These are phyloP conservation scores for Lates calcarifer DNA, from an alignment of 2,113 vertebrate genomes.

Conservation along the genomic window DNA sequence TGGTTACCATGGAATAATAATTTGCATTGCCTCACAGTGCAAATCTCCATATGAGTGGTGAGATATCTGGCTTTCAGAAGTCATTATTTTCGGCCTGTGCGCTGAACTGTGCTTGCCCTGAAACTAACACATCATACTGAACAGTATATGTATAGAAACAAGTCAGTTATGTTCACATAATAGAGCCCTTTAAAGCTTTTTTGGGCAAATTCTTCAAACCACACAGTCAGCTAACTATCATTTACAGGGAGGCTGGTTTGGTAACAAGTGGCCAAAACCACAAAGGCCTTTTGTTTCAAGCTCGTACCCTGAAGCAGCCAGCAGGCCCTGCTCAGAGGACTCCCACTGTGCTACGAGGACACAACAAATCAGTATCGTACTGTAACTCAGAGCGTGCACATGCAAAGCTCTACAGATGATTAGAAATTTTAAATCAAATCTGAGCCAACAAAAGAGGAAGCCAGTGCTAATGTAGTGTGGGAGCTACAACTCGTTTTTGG, in stretches of 20 bases:
- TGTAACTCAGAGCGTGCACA: background rate
- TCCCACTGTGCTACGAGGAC: background rate
- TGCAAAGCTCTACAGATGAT: constrained; percentile 14
- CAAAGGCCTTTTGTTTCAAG: constrained; percentile 32
- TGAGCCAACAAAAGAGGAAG: constrained; percentile 28
- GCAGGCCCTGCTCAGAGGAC: background rate
- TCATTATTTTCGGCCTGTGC: constrained; percentile 9
- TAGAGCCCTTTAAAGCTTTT: constrained; percentile 9
- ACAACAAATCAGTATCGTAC: background rate
- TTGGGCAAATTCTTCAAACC: constrained; percentile 14
- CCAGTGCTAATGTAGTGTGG: constrained; percentile 2
- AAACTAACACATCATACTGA: constrained; percentile 10
- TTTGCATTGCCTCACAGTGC: background rate
- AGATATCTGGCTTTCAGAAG: constrained; percentile 23
- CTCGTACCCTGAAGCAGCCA: constrained; percentile 1
- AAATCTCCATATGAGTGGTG: background rate
- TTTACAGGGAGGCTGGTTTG: constrained; percentile 21
- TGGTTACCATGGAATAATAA: background rate
- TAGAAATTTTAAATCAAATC: constrained; percentile 28
- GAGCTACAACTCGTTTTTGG: constrained; percentile 41
- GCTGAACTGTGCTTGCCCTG: constrained; percentile 12
- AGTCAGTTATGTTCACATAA: constrained; percentile 8
- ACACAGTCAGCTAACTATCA: constrained; percentile 21
- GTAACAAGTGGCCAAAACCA: constrained; percentile 42
- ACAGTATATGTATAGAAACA: constrained; percentile 1